Conservation (phyloP, 2,113 vertebrate genomes). For the Scomber japonicus region DNA sequence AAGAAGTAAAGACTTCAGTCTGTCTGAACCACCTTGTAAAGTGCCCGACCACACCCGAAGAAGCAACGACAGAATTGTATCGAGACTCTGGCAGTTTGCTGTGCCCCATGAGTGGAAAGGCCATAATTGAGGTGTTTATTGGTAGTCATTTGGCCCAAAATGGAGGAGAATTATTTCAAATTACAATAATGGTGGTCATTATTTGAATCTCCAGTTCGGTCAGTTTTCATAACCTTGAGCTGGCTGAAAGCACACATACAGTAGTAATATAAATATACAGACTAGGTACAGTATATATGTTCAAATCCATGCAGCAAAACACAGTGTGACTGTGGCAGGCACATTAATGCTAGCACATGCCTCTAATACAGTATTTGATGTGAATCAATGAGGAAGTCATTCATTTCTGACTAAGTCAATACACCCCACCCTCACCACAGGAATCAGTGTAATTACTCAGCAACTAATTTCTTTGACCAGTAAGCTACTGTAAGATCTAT, state of each 20-base stretch:
- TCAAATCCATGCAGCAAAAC: not conserved
- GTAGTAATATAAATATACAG: conserved; percentile 25
- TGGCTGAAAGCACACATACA: conserved; percentile 27
- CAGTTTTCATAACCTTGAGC: not conserved
- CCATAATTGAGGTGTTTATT: conserved; percentile 66
- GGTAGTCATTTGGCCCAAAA: conserved; percentile 49
- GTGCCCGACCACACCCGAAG: conserved; percentile 17
- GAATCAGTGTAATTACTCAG: not conserved
- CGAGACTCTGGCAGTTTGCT: conserved; percentile 28
- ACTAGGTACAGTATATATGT: not conserved
- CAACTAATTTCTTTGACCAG: not conserved
- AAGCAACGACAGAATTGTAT: conserved; percentile 45
- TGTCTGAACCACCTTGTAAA: conserved; percentile 1
- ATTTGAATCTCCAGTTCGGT: conserved; percentile 41
- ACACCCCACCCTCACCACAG: not conserved
- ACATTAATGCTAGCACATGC: not conserved
- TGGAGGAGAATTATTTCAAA: conserved; percentile 61
- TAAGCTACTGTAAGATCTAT: not conserved
- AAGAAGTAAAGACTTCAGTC: conserved; percentile 3
- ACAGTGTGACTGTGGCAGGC: conserved; percentile 10
- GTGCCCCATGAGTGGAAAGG: conserved; percentile 2
- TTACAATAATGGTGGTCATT: conserved; percentile 67
- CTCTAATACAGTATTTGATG: not conserved
- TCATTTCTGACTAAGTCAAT: not conserved
- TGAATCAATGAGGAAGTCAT: not conserved